phyloP scores from a whole-genome alignment of 2,797 vertebrate species.

The Coregonus suidteri region DNA sequence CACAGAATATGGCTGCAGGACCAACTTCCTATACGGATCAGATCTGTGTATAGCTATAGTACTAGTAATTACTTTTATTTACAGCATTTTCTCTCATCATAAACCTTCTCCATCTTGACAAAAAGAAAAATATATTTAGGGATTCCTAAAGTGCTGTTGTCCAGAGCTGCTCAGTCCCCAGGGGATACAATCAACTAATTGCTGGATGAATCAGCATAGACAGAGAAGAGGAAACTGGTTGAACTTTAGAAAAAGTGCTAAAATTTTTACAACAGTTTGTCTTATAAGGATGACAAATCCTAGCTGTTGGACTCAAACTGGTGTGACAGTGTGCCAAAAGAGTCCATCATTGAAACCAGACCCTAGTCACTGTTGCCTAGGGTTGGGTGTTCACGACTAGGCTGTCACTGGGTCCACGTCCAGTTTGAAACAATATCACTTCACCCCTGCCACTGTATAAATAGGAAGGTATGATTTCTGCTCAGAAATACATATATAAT shows the following conservation, averaged over 20 bases:
- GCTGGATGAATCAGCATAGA: neutral
- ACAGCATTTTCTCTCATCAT: neutral
- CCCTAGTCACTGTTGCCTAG: conserved; percentile 50
- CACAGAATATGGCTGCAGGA: neutral
- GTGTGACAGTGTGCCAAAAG: neutral
- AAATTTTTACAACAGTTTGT: neutral
- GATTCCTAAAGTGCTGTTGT: neutral
- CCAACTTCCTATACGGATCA: neutral
- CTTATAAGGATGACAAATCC: neutral
- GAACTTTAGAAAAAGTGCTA: neutral
- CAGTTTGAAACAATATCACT: conserved; percentile 76
- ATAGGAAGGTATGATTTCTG: conserved; percentile 80
- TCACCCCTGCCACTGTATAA: conserved; percentile 74
- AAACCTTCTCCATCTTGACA: neutral
- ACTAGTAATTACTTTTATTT: neutral
- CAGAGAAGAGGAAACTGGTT: neutral
- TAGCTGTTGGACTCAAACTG: neutral
- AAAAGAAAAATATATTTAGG: no score
- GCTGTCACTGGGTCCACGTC: conserved; percentile 22
- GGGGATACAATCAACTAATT: neutral
- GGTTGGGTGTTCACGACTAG: conserved; percentile 43
- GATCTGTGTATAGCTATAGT: neutral
- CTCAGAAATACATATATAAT: conserved; percentile 74
- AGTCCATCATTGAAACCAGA: no score
- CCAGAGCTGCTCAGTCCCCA: neutral